These are phyloP conservation scores for Drosophila fulvimacula DNA, from an alignment of 2,888 invertebrate species.

Conservation along the genomic window DNA sequence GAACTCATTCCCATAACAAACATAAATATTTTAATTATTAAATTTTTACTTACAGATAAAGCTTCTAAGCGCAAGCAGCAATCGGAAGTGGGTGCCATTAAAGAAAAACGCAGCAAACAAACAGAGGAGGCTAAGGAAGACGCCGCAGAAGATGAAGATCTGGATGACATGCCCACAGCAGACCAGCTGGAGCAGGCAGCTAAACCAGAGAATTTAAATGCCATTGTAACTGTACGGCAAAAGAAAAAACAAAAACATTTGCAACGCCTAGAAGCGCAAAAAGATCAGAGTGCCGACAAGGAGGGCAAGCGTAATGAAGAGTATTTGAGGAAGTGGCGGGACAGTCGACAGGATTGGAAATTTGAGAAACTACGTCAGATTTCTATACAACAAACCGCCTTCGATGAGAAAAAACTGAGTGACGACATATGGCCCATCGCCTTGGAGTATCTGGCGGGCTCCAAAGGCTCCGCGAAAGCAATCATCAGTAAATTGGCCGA, in stretches of 20 bases:
- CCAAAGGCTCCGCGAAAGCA: conserved; percentile 88
- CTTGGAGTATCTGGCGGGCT: conserved; percentile 90
- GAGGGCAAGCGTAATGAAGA: conserved; percentile 87
- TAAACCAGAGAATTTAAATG: conserved; percentile 82
- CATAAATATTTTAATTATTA: not conserved
- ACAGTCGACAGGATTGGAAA: conserved; percentile 90
- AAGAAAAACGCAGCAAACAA: conserved; percentile 54
- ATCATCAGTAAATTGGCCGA: conserved; percentile 88
- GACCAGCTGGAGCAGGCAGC: conserved; percentile 81
- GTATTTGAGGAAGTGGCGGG: conserved; percentile 91
- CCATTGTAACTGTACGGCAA: conserved; percentile 88
- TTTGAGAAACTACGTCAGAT: conserved; percentile 92
- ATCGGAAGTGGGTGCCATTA: conserved; percentile 28
- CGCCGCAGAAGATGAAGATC: conserved; percentile 83
- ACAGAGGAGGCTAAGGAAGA: conserved; percentile 23
- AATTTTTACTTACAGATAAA: conserved; percentile 28
- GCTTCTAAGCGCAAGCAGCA: conserved; percentile 54
- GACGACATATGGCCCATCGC: conserved; percentile 88
- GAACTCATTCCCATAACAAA: not conserved
- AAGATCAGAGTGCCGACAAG: conserved; percentile 86
- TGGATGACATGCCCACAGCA: conserved; percentile 81
- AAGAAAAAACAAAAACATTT: conserved; percentile 88
- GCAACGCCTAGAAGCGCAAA: conserved; percentile 86
- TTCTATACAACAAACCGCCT: conserved; percentile 90
- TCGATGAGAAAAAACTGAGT: conserved; percentile 87